These are phyloP conservation scores for Cassiopea xamachana DNA, from an alignment of 30 jellyfish, hydroid and myxozoan genomes.

Conservation along the genomic window DNA sequence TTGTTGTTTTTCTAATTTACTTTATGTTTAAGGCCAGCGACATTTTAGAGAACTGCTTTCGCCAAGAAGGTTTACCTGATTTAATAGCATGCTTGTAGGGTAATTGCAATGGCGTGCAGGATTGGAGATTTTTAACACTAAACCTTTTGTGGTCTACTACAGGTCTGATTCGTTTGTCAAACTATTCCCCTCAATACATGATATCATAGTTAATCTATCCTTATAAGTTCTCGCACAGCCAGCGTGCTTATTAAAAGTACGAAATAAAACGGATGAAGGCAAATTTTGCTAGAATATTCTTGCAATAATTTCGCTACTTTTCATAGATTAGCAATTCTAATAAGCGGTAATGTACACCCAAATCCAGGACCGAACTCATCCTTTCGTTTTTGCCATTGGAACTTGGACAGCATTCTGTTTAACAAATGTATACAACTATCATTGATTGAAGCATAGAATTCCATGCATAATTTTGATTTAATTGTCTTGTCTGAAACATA, in stretches of 20 bases:
- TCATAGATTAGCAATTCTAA: not conserved
- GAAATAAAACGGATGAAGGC: not conserved
- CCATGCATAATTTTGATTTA: not conserved
- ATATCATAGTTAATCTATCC: conserved; percentile 1
- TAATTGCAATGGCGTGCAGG: conserved; percentile 14
- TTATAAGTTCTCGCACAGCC: not conserved
- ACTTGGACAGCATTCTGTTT: conserved; percentile 1
- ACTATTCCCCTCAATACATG: not conserved
- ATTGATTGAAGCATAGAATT: not conserved
- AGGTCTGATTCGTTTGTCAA: not conserved
- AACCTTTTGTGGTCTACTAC: not conserved
- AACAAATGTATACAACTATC: conserved; percentile 1
- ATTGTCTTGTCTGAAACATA: conserved; percentile 26
- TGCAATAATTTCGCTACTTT: not conserved
- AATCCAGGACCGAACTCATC: conserved; percentile 2
- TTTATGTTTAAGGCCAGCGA: conserved; percentile 18
- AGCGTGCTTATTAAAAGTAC: not conserved
- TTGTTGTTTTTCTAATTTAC: too few species aligned
- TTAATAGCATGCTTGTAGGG: not conserved
- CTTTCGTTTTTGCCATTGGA: conserved; percentile 4
- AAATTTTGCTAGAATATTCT: not conserved
- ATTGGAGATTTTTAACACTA: not conserved
- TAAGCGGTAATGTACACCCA: conserved; percentile 8
- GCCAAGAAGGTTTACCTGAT: conserved; percentile 2
- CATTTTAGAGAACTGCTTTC: not conserved